Evolutionary conservation across 35 echinoderm and acorn worm species (phyloP).

Genomic region (Heliocidaris tuberculata): DNA sequence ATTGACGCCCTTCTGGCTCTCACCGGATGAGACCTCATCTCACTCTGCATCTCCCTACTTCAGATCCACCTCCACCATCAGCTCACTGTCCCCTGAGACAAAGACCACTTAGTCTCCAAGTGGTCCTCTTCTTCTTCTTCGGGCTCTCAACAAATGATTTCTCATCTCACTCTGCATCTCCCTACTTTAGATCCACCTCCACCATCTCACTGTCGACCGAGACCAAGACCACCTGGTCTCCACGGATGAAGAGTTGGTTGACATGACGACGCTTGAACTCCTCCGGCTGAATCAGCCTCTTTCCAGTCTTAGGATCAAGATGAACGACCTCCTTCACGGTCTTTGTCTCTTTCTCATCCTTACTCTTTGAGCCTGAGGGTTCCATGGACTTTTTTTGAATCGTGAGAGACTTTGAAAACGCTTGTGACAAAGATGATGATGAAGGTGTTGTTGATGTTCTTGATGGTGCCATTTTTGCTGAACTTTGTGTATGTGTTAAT

Average conservation of each 20-base stretch:
- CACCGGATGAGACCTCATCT: background rate
- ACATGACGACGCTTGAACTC: conserved; percentile 77
- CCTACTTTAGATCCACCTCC: background rate
- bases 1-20: background rate
- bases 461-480: background rate
- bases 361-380: background rate
- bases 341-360: background rate
- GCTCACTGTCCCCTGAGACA: conserved; percentile 64
- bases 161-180: too few species aligned
- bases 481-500: background rate
- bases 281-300: conserved; percentile 71
- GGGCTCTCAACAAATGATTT: too few species aligned
- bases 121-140: too few species aligned
- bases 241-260: conserved; percentile 85
- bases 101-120: conserved; percentile 84
- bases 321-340: background rate
- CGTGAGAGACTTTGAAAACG: background rate
- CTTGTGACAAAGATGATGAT: background rate
- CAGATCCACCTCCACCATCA: conserved; percentile 32
- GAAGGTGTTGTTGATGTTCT: background rate
- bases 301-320: conserved; percentile 42
- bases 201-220: conserved; percentile 68
- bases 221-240: conserved; percentile 88
- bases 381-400: background rate
- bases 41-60: background rate